Percentiles rank a stretch among this genome's conserved stretches.
Conservation (phyloP, 2,888 invertebrate genomes). For the Pyrrhia umbra region DNA sequence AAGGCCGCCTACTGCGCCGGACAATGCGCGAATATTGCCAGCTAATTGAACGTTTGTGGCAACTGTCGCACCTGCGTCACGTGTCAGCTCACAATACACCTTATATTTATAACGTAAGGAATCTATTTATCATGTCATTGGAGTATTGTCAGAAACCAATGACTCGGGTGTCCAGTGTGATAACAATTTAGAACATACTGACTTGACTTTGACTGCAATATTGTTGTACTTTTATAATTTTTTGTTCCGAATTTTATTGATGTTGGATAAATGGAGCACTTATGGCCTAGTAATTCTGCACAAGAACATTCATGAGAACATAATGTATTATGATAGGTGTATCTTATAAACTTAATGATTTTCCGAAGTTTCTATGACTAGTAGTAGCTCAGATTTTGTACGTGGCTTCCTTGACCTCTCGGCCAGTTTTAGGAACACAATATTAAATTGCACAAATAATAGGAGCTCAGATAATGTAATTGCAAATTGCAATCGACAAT, state of each 20-base stretch:
- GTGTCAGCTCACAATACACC: slow-evolving; percentile 40
- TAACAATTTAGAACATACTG: slow-evolving; percentile 1
- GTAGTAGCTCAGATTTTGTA: neutral
- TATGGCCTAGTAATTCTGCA: neutral
- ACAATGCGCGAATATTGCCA: slow-evolving; percentile 62
- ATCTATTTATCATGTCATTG: slow-evolving; percentile 45
- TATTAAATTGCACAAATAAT: slow-evolving; percentile 34
- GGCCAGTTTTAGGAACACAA: slow-evolving; percentile 15
- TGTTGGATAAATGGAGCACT: neutral
- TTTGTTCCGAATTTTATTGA: neutral
- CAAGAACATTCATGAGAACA: neutral
- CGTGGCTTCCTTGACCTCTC: slow-evolving; percentile 32
- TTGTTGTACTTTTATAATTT: neutral
- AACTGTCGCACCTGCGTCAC: slow-evolving; percentile 61
- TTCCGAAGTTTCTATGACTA: neutral
- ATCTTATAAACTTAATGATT: neutral
- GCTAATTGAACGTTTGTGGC: slow-evolving; percentile 57
- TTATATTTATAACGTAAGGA: slow-evolving; percentile 32
- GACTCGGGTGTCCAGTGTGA: slow-evolving; percentile 6
- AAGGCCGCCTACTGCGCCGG: slow-evolving; percentile 62
- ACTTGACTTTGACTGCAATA: neutral
- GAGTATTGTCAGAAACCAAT: slow-evolving; percentile 20
- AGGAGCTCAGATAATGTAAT: slow-evolving; percentile 28
- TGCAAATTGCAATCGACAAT: slow-evolving; percentile 32
- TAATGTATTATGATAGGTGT: neutral